A percentile compares a stretch with the other conserved stretches of the same genome.
Conservation (phyloP, 2,797 vertebrate genomes). For the Antrozous pallidus region DNA sequence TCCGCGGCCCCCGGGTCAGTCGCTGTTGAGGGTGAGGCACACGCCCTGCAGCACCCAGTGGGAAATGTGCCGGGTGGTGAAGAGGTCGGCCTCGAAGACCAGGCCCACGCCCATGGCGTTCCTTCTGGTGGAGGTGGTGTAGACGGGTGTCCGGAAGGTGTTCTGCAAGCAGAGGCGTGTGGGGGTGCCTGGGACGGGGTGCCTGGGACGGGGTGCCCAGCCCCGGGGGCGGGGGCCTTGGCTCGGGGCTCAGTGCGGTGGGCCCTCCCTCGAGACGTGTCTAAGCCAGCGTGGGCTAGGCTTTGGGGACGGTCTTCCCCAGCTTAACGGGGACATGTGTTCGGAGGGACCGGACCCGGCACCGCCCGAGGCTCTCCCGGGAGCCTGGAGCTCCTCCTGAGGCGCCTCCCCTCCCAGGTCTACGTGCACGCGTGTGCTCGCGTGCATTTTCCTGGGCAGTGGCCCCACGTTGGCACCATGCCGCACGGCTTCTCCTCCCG, state of each 20-base stretch:
- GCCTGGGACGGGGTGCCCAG: fast-evolving
- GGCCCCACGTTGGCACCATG: fast-evolving
- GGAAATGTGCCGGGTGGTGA: slow-evolving; percentile 89
- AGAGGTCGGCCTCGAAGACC: slow-evolving; percentile 95
- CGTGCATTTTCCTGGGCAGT: not conserved
- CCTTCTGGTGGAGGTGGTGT: slow-evolving; percentile 93
- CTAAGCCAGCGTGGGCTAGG: fast-evolving
- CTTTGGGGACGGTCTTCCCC: fast-evolving
- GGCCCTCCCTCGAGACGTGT: too few species aligned
- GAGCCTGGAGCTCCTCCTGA: not conserved
- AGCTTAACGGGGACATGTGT: fast-evolving
- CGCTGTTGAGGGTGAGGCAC: slow-evolving; percentile 91
- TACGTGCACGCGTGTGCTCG: fast-evolving
- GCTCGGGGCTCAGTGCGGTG: fast-evolving
- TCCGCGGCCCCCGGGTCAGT: slow-evolving; percentile 79
- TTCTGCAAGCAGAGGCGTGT: slow-evolving; percentile 81
- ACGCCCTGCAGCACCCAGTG: slow-evolving; percentile 96
- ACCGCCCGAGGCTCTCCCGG: not conserved
- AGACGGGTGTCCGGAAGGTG: slow-evolving; percentile 93
- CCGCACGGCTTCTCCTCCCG: not conserved
- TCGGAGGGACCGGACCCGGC: not conserved
- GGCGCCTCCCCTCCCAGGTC: too few species aligned
- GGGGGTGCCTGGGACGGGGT: fast-evolving
- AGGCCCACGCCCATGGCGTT: slow-evolving; percentile 94
- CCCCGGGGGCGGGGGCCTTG: fast-evolving